phyloP scores from a whole-genome alignment of 30 jellyfish, hydroid and myxozoan species.

The Chrysaora quinquecirrha region DNA sequence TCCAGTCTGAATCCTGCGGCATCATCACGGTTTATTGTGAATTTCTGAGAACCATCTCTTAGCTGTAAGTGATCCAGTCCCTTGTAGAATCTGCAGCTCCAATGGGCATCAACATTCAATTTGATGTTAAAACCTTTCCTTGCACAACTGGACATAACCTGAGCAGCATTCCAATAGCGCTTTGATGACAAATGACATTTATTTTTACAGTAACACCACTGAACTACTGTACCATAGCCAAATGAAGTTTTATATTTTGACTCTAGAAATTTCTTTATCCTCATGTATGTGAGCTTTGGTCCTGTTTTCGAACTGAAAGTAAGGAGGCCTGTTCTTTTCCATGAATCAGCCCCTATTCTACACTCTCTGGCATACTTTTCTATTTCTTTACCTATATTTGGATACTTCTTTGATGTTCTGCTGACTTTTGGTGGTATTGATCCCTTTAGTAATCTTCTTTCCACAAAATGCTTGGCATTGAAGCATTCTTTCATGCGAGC shows the following conservation, averaged over 20 bases:
- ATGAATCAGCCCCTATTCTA: constrained; percentile 1
- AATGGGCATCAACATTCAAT: constrained; percentile 1
- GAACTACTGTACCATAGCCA: not conserved
- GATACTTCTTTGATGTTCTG: not conserved
- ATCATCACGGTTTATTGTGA: not conserved
- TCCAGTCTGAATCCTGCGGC: constrained; percentile 9
- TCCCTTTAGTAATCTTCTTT: not conserved
- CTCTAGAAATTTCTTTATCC: not conserved
- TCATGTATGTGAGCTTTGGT: not conserved
- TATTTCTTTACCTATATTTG: not conserved
- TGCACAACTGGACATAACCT: not conserved
- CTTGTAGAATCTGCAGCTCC: constrained; percentile 1
- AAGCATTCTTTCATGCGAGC: not conserved
- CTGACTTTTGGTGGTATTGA: not conserved
- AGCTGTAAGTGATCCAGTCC: not conserved
- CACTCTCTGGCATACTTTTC: not conserved
- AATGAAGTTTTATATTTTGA: not conserved
- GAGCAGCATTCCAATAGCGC: not conserved
- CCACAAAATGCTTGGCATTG: not conserved
- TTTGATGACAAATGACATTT: not conserved
- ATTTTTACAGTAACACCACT: not conserved
- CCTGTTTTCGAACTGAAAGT: not conserved
- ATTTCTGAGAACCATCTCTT: not conserved
- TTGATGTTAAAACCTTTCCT: constrained; percentile 4
- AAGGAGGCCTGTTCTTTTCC: constrained; percentile 2